A percentile compares a stretch with the other conserved stretches of the same genome.
These are phyloP conservation scores for Etia nguti DNA, from an alignment of 2,113 vertebrate genomes.

Conservation along the genomic window DNA sequence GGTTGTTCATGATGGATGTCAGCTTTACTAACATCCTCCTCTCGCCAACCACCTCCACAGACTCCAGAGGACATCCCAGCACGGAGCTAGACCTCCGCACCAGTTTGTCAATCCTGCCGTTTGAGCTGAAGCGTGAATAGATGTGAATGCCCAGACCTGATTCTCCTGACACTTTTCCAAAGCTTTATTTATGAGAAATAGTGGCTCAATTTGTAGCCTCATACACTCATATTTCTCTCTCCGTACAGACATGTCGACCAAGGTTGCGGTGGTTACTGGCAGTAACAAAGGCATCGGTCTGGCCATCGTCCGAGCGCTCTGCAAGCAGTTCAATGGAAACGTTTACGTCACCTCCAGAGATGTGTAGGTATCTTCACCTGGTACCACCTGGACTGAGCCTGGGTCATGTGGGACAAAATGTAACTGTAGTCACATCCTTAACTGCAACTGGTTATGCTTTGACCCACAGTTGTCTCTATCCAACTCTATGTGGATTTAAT, in stretches of 20 bases:
- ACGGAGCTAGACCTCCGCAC: no score
- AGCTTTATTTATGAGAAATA: background rate
- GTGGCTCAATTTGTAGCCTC: background rate
- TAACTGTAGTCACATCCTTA: background rate
- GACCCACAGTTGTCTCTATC: no score
- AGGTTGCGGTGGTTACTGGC: constrained; percentile 86
- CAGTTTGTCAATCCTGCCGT: no score
- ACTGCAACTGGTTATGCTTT: background rate
- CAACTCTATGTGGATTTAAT: background rate
- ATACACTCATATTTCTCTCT: background rate
- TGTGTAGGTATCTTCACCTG: background rate
- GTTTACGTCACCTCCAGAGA: constrained; percentile 84
- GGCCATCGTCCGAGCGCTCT: constrained; percentile 77
- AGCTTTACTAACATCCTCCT: no score
- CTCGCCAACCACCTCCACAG: no score
- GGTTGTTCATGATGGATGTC: no score
- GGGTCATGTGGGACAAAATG: background rate
- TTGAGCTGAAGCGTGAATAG: background rate
- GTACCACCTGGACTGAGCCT: background rate
- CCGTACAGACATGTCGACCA: constrained; percentile 44
- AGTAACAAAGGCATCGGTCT: constrained; percentile 89
- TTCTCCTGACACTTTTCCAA: background rate
- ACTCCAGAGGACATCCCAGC: no score
- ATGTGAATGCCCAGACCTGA: background rate
- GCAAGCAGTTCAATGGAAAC: constrained; percentile 78